Conservation (phyloP, 1,140 invertebrate species). For the Schmidtea mediterranea region DNA sequence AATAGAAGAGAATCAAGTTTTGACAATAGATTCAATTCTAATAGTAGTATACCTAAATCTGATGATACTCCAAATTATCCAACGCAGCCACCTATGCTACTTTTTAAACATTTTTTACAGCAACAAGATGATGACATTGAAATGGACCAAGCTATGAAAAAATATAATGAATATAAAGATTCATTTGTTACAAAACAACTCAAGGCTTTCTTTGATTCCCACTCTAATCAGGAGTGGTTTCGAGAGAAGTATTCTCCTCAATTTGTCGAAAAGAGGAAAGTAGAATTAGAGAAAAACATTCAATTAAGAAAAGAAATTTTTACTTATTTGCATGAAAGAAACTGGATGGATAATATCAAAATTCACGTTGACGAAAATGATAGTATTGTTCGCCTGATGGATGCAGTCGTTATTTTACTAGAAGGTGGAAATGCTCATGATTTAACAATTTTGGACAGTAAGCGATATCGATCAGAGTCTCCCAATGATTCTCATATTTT, state of each 20-base stretch:
- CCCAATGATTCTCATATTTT: not conserved
- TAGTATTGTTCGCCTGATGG: not conserved
- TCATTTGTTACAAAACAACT: conserved; percentile 82
- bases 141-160: conserved; percentile 57
- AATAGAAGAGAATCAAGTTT: too few species aligned
- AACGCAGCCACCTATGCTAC: conserved; percentile 61
- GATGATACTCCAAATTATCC: conserved; percentile 14
- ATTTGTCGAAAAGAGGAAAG: not conserved
- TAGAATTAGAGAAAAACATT: not conserved
- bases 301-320: not conserved
- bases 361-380: not conserved
- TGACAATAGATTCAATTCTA: too few species aligned
- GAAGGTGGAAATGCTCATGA: conserved; percentile 89
- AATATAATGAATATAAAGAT: conserved; percentile 92
- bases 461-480: conserved; percentile 12
- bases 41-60: too few species aligned
- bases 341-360: not conserved
- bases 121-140: conserved; percentile 88
- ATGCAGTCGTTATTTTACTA: conserved; percentile 59
- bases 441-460: conserved; percentile 39
- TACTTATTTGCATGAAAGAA: not conserved
- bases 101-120: conserved; percentile 77
- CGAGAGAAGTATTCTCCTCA: conserved; percentile 9
- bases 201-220: conserved; percentile 88
- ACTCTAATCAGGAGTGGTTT: conserved; percentile 98